Conservation (phyloP, 1,140 invertebrate genomes). For the Battus philenor region DNA sequence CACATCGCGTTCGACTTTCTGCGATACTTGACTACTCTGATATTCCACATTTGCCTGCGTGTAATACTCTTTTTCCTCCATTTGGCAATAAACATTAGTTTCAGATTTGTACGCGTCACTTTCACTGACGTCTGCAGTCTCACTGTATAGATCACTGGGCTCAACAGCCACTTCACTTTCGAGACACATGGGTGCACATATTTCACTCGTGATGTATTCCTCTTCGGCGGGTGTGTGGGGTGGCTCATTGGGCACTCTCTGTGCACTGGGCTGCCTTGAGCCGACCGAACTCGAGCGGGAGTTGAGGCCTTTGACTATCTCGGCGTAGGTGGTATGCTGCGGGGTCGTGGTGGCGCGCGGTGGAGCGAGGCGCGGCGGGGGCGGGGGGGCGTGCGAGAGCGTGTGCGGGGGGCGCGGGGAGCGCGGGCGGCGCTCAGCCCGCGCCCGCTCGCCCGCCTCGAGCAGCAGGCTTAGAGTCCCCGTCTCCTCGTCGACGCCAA, state of each 20-base stretch:
- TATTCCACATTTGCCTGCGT: background rate
- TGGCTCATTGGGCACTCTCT: slow-evolving; percentile 21
- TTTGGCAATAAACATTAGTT: background rate
- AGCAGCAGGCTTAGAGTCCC: slow-evolving; percentile 60
- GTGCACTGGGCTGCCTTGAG: slow-evolving; percentile 30
- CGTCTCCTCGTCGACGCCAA: slow-evolving; percentile 41
- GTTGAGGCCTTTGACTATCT: slow-evolving; percentile 80
- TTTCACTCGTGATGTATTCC: background rate
- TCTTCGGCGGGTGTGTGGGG: slow-evolving; percentile 5
- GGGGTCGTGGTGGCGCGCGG: slow-evolving; percentile 82
- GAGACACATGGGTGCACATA: slow-evolving; percentile 4
- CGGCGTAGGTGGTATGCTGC: slow-evolving; percentile 85
- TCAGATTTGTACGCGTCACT: slow-evolving; percentile 7
- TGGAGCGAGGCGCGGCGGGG: slow-evolving; percentile 80
- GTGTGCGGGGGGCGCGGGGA: slow-evolving; percentile 39
- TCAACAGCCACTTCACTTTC: slow-evolving; percentile 12
- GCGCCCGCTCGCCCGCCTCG: slow-evolving; percentile 49
- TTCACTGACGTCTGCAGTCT: slow-evolving; percentile 9
- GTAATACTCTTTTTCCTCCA: background rate
- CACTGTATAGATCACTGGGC: slow-evolving; percentile 12
- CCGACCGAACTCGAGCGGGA: too few relatives aligned
- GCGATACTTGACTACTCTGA: background rate
- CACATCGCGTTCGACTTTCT: background rate
- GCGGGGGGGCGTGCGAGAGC: slow-evolving; percentile 35
- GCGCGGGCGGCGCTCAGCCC: slow-evolving; percentile 46